Percentiles rank a stretch among this genome's conserved stretches.
Evolutionary conservation across 1,140 invertebrate species (phyloP).

Genomic region (Drosophila insularis): DNA sequence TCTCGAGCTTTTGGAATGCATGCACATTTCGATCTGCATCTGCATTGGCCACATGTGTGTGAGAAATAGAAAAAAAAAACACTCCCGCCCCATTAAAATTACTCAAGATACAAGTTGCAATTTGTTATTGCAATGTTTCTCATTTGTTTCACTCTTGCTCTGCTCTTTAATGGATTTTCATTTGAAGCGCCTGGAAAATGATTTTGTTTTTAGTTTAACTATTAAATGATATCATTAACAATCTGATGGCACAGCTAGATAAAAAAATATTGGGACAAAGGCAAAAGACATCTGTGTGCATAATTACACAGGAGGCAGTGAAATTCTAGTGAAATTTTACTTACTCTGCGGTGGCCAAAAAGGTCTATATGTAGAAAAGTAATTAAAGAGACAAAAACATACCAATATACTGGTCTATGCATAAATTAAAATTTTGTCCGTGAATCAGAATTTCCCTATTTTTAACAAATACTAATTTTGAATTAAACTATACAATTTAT

Average conservation of each 20-base stretch:
- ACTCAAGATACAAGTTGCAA: conserved; percentile 19
- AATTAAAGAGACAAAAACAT: no score
- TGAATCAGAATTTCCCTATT: no score
- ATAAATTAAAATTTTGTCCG: no score
- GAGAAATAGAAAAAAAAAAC: background rate
- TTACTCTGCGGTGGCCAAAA: no score
- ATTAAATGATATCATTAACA: background rate
- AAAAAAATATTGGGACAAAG: no score
- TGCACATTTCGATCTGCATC: conserved; percentile 37
- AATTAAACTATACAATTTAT: no score
- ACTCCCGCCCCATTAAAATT: conserved; percentile 15
- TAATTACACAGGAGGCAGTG: no score
- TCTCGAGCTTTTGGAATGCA: conserved; percentile 38
- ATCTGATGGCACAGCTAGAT: background rate
- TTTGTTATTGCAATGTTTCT: conserved; percentile 42
- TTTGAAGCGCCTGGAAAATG: conserved; percentile 40
- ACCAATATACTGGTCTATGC: no score
- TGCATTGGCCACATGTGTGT: conserved; percentile 48
- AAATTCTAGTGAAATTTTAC: no score
- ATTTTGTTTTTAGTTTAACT: conserved; percentile 19
- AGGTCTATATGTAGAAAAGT: no score
- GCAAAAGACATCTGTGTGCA: no score
- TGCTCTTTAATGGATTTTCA: conserved; percentile 36
- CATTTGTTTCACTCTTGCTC: conserved; percentile 13
- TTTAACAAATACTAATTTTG: no score